A percentile compares a stretch with the other conserved stretches of the same genome.
These are phyloP conservation scores for Hoplostethus mediterraneus DNA, from an alignment of 2,797 vertebrate genomes.

Conservation along the genomic window DNA sequence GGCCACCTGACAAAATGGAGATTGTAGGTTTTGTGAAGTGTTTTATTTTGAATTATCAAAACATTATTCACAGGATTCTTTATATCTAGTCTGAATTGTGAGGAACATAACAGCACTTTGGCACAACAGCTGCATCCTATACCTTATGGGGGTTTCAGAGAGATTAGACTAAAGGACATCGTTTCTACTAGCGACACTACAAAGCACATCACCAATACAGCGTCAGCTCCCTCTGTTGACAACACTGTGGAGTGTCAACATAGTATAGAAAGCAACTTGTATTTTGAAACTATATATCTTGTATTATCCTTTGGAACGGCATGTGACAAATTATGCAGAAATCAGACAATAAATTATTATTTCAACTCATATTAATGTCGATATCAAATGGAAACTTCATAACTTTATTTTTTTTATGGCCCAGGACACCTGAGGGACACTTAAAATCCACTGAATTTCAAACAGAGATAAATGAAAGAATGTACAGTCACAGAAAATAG, in stretches of 20 bases:
- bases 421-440: background rate
- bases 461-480: background rate
- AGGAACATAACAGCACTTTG: background rate
- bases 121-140: background rate
- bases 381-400: background rate
- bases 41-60: background rate
- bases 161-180: background rate
- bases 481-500: constrained; percentile 4
- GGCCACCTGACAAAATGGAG: too few relatives aligned
- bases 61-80: background rate
- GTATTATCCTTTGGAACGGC: background rate
- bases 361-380: background rate
- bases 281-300: background rate
- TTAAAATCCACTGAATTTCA: background rate
- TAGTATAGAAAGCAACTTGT: background rate
- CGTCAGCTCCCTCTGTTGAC: constrained; percentile 63
- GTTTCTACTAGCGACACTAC: background rate
- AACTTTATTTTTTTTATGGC: background rate
- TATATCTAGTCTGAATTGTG: background rate
- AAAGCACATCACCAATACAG: background rate
- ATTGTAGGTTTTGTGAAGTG: too few relatives aligned
- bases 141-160: constrained; percentile 8
- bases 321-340: background rate
- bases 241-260: constrained; percentile 16
- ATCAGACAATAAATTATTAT: background rate